These are phyloP conservation scores for Butorides virescens DNA, from an alignment of 2,113 vertebrate species.

Conservation along the genomic window DNA sequence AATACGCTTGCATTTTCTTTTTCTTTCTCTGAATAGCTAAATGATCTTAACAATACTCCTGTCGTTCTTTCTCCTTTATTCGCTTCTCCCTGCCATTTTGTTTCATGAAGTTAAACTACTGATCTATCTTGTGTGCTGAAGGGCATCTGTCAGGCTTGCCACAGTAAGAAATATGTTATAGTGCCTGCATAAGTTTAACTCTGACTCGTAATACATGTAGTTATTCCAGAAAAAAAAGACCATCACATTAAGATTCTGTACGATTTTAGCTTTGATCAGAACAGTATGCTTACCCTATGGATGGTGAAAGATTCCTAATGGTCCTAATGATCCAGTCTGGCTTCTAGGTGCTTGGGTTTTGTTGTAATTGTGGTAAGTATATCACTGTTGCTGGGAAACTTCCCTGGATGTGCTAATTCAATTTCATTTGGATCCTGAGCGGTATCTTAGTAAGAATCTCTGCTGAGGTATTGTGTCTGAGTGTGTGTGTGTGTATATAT, in stretches of 20 bases:
- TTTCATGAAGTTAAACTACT: not conserved
- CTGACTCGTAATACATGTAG: not conserved
- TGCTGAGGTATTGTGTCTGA: not conserved
- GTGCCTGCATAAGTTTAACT: not conserved
- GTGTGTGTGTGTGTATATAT: not conserved
- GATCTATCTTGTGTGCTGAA: not conserved
- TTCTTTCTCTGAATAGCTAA: slow-evolving; percentile 43
- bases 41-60: slow-evolving; percentile 12
- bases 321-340: not conserved
- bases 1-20: slow-evolving; percentile 30
- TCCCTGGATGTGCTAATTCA: not conserved
- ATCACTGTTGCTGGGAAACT: not conserved
- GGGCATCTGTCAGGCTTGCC: not conserved
- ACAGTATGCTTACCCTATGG: not conserved
- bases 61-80: slow-evolving; percentile 9
- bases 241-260: not conserved
- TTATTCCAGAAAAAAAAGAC: not conserved
- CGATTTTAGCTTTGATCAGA: not conserved
- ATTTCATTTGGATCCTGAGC: not conserved
- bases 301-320: not conserved
- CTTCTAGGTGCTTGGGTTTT: not conserved
- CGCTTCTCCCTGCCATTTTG: not conserved
- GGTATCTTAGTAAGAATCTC: not conserved
- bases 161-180: not conserved
- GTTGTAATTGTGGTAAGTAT: not conserved